phyloP scores from a whole-genome alignment of 2,888 invertebrate species.

The Ctenicera cuprea region DNA sequence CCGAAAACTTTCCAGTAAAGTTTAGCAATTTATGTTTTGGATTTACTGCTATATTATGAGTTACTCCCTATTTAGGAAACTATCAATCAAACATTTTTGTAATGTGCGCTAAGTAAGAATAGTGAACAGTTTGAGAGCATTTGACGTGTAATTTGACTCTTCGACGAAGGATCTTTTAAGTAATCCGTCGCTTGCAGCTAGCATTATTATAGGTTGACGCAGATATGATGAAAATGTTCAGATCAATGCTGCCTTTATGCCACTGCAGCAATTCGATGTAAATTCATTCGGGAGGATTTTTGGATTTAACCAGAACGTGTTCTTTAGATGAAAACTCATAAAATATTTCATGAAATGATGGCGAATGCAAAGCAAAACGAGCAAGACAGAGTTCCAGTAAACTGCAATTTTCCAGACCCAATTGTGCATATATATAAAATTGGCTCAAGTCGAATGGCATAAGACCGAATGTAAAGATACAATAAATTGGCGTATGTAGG shows the following conservation, averaged over 20 bases:
- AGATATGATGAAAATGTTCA: conserved; percentile 6
- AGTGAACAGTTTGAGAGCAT: neutral
- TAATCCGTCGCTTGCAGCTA: neutral
- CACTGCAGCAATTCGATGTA: neutral
- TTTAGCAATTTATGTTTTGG: neutral
- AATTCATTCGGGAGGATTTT: conserved; percentile 11
- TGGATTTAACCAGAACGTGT: neutral
- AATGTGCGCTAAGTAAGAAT: neutral
- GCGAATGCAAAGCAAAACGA: conserved; percentile 1
- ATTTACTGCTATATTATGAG: no score
- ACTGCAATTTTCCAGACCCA: neutral
- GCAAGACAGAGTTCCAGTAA: neutral
- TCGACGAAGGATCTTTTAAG: neutral
- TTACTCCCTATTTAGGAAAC: conserved; percentile 6
- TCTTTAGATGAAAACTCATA: neutral
- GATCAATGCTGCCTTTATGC: neutral
- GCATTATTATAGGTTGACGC: conserved; percentile 9
- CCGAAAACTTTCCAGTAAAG: conserved; percentile 1
- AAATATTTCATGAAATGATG: neutral
- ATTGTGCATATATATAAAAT: neutral
- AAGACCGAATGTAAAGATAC: no score
- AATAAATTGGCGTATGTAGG: neutral
- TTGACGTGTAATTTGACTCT: conserved; percentile 20
- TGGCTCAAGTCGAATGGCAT: neutral
- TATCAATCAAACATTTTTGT: conserved; percentile 15